Conservation (phyloP, 2,113 vertebrate species). For the Melanerpes aurifrons region DNA sequence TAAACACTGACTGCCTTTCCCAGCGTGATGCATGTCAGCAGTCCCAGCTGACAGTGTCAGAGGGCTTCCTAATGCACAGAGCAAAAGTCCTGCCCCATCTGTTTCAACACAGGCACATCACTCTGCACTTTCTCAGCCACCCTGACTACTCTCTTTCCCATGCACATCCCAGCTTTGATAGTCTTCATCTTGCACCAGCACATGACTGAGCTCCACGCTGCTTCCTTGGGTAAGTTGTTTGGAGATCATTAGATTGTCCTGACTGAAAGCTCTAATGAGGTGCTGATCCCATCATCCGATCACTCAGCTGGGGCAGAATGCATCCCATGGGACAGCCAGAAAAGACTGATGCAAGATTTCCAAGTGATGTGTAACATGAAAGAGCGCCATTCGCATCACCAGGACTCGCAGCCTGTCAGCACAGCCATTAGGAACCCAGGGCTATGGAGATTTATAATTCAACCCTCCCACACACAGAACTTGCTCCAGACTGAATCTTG, state of each 20-base stretch:
- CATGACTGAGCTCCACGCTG: background rate
- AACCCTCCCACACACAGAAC: conserved; percentile 69
- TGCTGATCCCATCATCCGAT: conserved; percentile 70
- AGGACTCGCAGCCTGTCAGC: conserved; percentile 67
- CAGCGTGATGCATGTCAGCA: accelerated
- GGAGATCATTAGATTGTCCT: conserved; percentile 19
- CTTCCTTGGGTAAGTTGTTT: conserved; percentile 36
- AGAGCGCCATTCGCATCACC: conserved; percentile 59
- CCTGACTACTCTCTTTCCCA: background rate
- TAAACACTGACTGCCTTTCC: background rate
- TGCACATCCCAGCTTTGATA: conserved; percentile 4
- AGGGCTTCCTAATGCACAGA: background rate
- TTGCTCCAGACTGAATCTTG: conserved; percentile 72
- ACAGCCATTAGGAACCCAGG: conserved; percentile 62
- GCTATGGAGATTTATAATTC: conserved; percentile 65
- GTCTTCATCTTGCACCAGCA: background rate
- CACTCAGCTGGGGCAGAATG: conserved; percentile 36
- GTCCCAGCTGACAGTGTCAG: background rate
- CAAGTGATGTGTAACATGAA: conserved; percentile 71
- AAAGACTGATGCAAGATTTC: conserved; percentile 68
- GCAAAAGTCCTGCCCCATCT: background rate
- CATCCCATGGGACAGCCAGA: conserved; percentile 24
- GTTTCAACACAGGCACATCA: background rate
- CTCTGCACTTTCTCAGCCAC: background rate
- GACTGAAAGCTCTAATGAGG: conserved; percentile 69